phyloP scores from a whole-genome alignment of 2,113 vertebrate genomes.

The Bungarus multicinctus region DNA sequence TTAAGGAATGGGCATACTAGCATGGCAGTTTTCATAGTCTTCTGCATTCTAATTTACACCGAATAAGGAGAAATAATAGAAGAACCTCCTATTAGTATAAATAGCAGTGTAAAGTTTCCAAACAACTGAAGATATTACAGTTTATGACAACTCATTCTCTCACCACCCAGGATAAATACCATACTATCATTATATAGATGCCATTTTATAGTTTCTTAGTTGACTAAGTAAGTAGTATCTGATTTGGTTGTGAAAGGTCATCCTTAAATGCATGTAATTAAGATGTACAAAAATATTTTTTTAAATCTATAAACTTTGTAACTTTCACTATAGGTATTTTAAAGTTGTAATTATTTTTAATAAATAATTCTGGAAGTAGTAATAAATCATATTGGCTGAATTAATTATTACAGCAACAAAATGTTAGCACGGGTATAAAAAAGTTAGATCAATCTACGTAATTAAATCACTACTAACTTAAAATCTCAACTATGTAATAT shows the following conservation, averaged over 20 bases:
- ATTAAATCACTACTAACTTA: not conserved
- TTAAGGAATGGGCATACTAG: not conserved
- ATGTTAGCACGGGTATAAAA: not conserved
- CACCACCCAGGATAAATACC: not conserved
- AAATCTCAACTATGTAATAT: not conserved
- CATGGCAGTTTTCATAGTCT: not conserved
- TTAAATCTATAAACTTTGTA: no score
- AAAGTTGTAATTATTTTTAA: not conserved
- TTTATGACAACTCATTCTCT: not conserved
- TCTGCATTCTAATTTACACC: not conserved
- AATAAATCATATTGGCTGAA: slow-evolving; percentile 11
- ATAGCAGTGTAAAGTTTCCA: not conserved
- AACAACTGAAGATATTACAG: not conserved
- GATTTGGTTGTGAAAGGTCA: slow-evolving; percentile 25
- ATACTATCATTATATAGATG: not conserved
- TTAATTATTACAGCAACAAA: not conserved
- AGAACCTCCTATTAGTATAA: not conserved
- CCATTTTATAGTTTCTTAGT: slow-evolving; percentile 22
- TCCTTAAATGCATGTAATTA: slow-evolving; percentile 3
- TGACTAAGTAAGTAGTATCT: slow-evolving; percentile 22
- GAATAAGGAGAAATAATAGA: no score
- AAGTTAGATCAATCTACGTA: not conserved
- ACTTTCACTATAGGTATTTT: not conserved
- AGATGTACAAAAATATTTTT: not conserved
- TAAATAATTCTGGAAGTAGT: not conserved